phyloP scores from a whole-genome alignment of 2,797 vertebrate genomes.

The Ateles fusciceps region DNA sequence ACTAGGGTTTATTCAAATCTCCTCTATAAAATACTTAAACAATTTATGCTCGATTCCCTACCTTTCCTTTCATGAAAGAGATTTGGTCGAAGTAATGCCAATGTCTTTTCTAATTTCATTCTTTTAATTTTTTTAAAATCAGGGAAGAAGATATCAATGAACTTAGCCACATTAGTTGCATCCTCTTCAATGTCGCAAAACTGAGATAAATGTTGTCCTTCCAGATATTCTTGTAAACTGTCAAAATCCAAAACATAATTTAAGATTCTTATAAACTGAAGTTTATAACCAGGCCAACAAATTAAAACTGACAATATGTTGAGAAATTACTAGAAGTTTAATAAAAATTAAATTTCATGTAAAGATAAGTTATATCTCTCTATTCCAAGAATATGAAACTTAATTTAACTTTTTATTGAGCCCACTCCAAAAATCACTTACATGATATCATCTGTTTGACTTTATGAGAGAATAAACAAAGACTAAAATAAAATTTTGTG shows the following conservation, averaged over 20 bases:
- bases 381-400: not conserved
- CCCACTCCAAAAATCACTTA: not conserved
- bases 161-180: constrained; percentile 73
- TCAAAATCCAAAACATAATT: constrained; percentile 45
- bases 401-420: not conserved
- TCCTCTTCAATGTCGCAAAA: constrained; percentile 79
- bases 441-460: not conserved
- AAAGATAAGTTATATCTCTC: not conserved
- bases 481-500: not conserved
- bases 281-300: not conserved
- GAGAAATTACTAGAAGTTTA: not conserved
- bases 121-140: constrained; percentile 58
- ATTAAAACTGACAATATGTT: not conserved
- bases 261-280: constrained; percentile 15
- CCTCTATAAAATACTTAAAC: not conserved
- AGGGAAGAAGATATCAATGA: constrained; percentile 85
- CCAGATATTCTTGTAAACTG: constrained; percentile 62
- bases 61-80: constrained; percentile 78
- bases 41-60: constrained; percentile 64
- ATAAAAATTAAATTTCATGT: not conserved
- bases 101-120: constrained; percentile 74
- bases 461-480: not conserved
- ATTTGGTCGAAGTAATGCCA: constrained; percentile 84
- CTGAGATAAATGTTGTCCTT: constrained; percentile 64
- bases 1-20: constrained; percentile 34